Base-by-base conservation (phyloP, 2,888 invertebrate species). In the Pinctada fucata region DNA sequence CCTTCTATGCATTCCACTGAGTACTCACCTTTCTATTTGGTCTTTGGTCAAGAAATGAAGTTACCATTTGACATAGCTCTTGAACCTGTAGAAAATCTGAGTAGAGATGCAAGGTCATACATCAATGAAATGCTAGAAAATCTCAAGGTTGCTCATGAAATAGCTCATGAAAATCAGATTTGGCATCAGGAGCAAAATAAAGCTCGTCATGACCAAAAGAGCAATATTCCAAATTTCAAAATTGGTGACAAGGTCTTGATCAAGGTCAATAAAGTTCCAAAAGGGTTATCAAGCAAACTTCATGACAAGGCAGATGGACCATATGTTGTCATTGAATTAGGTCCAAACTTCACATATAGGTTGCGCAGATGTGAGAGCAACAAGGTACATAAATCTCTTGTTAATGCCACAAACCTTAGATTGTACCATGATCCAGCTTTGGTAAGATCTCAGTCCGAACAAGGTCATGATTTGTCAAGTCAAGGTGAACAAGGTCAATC, bases 1-100 rank as follows among this genome's bases (percentile, higher is more conserved):
- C 83, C 85, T 45, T 71, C 78, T 0, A 70, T 48, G 16, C 73
- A 69, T 63, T 63, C 73, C 31, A 67, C 69, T 47, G 68, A 78
- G 6, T 66, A 48, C 13, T 73, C 66, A 31, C 72, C 72, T 2
- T 78, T 70, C 51, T 58, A 65, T 8, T 31, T 80, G 47, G 2
- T 80, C 10, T 77, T 80, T 77, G 76, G 80, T 2, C 51, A 77
- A 63, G 74, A 80, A 58, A 77, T 80, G 76, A 74, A 71, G 10
- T 49, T 80, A 2, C 80, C 80, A 1, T 66, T 71, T 71, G 80
- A 77, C 50, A 71, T 70, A 47, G 64, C 75, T 3, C 16, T 73
- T n/a, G 65, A 64, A 49, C 50, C 64, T 16, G 31, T 66, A 67
- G 66, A 67, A 75, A 50, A 16, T 51, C 10, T n/a, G 16, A 31